Percentiles rank a stretch among this genome's conserved stretches.
phyloP scores from a whole-genome alignment of 1,140 invertebrate species.

The Dinoponera quadriceps region DNA sequence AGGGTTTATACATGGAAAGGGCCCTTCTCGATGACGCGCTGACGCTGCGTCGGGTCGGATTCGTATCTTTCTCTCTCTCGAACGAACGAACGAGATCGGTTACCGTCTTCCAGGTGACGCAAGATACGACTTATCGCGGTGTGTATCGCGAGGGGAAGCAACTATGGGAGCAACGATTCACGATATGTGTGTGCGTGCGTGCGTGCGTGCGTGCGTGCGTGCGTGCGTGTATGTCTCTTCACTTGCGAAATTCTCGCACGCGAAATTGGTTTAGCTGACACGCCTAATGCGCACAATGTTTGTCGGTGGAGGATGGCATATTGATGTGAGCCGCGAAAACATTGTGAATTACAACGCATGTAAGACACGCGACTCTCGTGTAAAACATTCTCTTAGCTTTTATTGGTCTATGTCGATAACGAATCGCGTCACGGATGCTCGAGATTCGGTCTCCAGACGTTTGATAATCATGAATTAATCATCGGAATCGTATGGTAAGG shows the following conservation, averaged over 20 bases:
- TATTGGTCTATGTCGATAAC: not conserved
- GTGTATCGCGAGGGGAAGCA: slow-evolving; percentile 48
- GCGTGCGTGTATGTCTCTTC: slow-evolving; percentile 20
- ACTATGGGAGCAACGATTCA: slow-evolving; percentile 1
- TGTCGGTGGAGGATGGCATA: slow-evolving; percentile 25
- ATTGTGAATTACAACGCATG: slow-evolving; percentile 15
- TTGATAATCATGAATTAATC: not conserved
- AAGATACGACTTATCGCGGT: slow-evolving; percentile 51
- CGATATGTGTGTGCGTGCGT: not conserved
- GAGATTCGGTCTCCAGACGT: not conserved
- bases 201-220: slow-evolving; percentile 7
- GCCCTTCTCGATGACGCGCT: slow-evolving; percentile 28
- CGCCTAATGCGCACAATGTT: slow-evolving; percentile 41
- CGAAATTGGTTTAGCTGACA: slow-evolving; percentile 36
- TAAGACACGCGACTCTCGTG: not conserved
- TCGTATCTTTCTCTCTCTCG: not conserved
- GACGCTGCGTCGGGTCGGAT: not conserved
- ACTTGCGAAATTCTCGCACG: slow-evolving; percentile 48
- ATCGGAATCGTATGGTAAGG: too few species aligned
- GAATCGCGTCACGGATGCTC: not conserved
- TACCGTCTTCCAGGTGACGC: slow-evolving; percentile 52
- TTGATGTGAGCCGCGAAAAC: slow-evolving; percentile 38
- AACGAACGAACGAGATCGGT: slow-evolving; percentile 56
- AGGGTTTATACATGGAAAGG: slow-evolving; percentile 13
- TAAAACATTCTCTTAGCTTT: not conserved